These are phyloP conservation scores for Phylloscopus trochilus DNA, from an alignment of 2,113 vertebrate genomes.

Conservation along the genomic window DNA sequence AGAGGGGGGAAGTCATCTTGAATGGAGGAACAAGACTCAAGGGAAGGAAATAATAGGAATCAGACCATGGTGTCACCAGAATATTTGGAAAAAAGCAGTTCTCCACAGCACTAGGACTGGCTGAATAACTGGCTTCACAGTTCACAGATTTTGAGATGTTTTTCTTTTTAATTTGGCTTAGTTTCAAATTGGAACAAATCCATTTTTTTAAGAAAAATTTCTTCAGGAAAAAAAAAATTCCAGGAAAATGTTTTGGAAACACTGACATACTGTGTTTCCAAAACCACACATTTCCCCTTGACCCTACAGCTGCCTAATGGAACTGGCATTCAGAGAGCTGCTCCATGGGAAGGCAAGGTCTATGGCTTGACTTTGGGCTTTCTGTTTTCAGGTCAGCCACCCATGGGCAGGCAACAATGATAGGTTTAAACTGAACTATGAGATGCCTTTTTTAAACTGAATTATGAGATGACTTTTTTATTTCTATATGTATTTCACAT, in stretches of 20 bases:
- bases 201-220: slow-evolving; percentile 50
- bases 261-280: slow-evolving; percentile 66
- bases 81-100: neutral
- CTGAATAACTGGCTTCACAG: slow-evolving; percentile 1
- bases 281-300: slow-evolving; percentile 49
- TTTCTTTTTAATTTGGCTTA: slow-evolving; percentile 33
- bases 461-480: neutral
- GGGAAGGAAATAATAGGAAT: neutral
- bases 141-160: slow-evolving; percentile 18
- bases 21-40: neutral
- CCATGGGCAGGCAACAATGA: neutral
- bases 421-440: neutral
- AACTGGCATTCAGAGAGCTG: neutral
- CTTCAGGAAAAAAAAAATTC: slow-evolving; percentile 14
- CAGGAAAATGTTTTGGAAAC: slow-evolving; percentile 66
- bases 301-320: slow-evolving; percentile 56
- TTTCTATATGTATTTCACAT: neutral
- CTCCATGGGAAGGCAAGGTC: neutral
- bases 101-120: neutral
- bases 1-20: neutral
- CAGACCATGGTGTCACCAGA: neutral
- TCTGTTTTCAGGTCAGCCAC: neutral
- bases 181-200: slow-evolving; percentile 54
- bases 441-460: neutral
- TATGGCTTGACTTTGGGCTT: neutral